Evolutionary conservation across 2,888 invertebrate genomes (phyloP).

Genomic region (Scrobipalpa costella): DNA sequence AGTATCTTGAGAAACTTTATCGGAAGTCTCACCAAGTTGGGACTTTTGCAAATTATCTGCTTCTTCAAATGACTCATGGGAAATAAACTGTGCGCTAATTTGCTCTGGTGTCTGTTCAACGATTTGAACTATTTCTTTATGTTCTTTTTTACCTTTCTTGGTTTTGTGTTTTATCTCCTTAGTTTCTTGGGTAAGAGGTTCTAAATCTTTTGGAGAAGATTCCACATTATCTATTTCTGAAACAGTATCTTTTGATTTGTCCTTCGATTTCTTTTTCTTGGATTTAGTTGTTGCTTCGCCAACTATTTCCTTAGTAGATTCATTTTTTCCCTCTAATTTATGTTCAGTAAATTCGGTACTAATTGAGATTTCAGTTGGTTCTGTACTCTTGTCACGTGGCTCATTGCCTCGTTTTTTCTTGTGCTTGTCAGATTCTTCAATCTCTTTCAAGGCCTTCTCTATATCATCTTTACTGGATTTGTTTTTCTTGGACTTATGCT

Average conservation of each 20-base stretch:
- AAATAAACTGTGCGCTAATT: not conserved
- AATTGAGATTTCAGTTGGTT: conserved; percentile 34
- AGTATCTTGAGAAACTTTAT: not conserved
- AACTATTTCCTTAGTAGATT: conserved; percentile 29
- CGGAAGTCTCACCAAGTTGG: not conserved
- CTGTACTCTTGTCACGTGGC: conserved; percentile 49
- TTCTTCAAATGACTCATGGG: not conserved
- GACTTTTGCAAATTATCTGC: not conserved
- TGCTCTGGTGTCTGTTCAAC: not conserved
- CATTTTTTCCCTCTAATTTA: conserved; percentile 27
- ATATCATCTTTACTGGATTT: conserved; percentile 67
- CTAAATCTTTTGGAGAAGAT: conserved; percentile 25
- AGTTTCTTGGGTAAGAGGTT: not conserved
- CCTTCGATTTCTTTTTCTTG: conserved; percentile 54
- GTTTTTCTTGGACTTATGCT: conserved; percentile 63
- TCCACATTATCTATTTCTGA: conserved; percentile 35
- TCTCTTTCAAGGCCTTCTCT: conserved; percentile 71
- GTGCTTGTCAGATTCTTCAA: conserved; percentile 60
- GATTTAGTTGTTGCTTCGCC: conserved; percentile 39
- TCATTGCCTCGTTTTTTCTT: conserved; percentile 66
- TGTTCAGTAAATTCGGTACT: conserved; percentile 27
- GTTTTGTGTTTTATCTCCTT: not conserved
- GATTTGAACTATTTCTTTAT: not conserved
- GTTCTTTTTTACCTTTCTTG: conserved; percentile 38
- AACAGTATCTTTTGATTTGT: conserved; percentile 33